Percentiles rank a stretch among this genome's conserved stretches.
Evolutionary conservation across 2,113 vertebrate genomes (phyloP).

Genomic region (Cepphus grylle): DNA sequence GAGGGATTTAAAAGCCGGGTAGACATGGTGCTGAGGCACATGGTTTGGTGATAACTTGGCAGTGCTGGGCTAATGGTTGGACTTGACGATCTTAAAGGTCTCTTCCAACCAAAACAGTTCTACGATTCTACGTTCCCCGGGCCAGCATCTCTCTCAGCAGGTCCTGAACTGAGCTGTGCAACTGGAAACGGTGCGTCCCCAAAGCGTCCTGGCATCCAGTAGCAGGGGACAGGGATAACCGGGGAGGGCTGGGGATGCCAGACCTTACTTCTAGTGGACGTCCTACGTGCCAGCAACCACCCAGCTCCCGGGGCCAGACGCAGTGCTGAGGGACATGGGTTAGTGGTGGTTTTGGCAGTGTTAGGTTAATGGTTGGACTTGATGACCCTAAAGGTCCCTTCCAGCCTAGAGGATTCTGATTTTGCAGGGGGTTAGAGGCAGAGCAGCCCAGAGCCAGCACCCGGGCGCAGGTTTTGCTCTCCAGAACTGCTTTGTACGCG

Average conservation of each 20-base stretch:
- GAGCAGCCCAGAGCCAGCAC: not conserved
- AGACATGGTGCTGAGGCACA: not conserved
- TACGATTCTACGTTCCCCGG: not conserved
- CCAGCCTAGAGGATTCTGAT: too few species aligned
- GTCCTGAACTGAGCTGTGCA: not conserved
- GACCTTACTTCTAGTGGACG: too few species aligned
- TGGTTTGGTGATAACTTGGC: not conserved
- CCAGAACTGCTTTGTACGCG: rapidly evolving
- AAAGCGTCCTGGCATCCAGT: not conserved
- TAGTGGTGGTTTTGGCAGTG: too few species aligned
- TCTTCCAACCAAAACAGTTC: not conserved
- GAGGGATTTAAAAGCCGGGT: not conserved
- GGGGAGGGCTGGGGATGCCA: not conserved
- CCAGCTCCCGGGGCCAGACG: not conserved
- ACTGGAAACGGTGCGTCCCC: not conserved
- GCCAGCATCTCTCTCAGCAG: not conserved
- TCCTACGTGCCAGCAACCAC: not conserved
- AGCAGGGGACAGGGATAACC: not conserved
- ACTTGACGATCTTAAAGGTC: not conserved
- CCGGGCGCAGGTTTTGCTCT: not conserved
- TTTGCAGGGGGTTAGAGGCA: too few species aligned
- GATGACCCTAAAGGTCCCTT: too few species aligned
- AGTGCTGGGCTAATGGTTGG: not conserved
- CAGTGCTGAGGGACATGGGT: too few species aligned
- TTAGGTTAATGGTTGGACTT: too few species aligned